Evolutionary conservation across 2,113 vertebrate species (phyloP).

Genomic region (Xenus cinereus): DNA sequence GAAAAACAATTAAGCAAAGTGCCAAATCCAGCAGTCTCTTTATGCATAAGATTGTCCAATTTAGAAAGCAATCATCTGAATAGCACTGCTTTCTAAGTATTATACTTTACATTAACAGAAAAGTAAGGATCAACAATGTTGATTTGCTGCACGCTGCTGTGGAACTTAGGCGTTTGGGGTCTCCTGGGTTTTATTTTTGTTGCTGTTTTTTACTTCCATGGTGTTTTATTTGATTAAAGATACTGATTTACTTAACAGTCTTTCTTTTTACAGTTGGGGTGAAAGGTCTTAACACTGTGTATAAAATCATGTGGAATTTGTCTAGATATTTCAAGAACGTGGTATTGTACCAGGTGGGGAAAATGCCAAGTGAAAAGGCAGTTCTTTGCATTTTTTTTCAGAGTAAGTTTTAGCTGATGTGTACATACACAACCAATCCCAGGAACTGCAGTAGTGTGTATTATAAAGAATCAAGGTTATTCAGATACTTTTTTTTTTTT

Average conservation of each 20-base stretch:
- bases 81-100: not conserved
- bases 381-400: slow-evolving; percentile 6
- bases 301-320: slow-evolving; percentile 2
- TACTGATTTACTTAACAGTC: not conserved
- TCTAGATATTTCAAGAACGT: slow-evolving; percentile 29
- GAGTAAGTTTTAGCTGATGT: slow-evolving; percentile 38
- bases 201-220: not conserved
- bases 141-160: not conserved
- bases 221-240: slow-evolving; percentile 31
- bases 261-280: slow-evolving; percentile 40
- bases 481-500: not conserved
- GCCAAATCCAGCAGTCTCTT: slow-evolving; percentile 70
- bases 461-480: slow-evolving; percentile 32
- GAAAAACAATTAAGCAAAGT: slow-evolving; percentile 54
- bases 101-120: not conserved
- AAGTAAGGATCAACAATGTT: not conserved
- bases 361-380: slow-evolving; percentile 25
- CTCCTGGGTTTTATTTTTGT: not conserved
- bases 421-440: not conserved
- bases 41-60: not conserved
- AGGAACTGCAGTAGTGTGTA: slow-evolving; percentile 17
- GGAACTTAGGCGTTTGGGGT: not conserved
- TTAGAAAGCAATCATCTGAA: not conserved
- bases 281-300: slow-evolving; percentile 44
- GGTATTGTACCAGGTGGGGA: slow-evolving; percentile 15